Conservation (phyloP, 1,140 invertebrate species). For the Coenobita brevimanus region DNA sequence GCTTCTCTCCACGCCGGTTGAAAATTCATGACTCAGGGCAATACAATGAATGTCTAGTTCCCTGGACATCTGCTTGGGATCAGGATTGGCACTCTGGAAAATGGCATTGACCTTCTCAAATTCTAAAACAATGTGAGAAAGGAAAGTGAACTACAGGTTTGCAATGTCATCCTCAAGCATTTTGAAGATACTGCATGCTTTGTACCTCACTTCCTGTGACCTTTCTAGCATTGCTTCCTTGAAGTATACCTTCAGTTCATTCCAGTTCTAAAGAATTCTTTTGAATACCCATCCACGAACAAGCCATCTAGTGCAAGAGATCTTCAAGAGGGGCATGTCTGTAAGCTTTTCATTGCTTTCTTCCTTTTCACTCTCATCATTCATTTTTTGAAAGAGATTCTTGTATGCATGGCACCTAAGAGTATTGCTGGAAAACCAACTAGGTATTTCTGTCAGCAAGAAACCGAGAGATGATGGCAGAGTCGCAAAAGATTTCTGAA, state of each 20-base stretch:
- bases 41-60: not conserved
- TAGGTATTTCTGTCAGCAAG: conserved; percentile 8
- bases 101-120: conserved; percentile 21
- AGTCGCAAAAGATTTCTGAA: conserved; percentile 7
- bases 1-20: not conserved
- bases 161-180: not conserved
- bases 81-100: conserved; percentile 3
- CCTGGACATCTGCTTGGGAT: not conserved
- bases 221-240: not conserved
- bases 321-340: not conserved
- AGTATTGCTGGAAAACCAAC: conserved; percentile 1
- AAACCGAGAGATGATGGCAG: not conserved
- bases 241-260: conserved; percentile 11
- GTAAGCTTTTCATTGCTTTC: not conserved
- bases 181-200: not conserved
- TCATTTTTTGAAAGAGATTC: conserved; percentile 1
- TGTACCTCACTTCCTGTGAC: conserved; percentile 1
- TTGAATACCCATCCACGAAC: not conserved
- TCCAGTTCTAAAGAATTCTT: not conserved
- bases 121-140: not conserved
- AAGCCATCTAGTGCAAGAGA: conserved; percentile 2
- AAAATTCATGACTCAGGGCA: conserved; percentile 2
- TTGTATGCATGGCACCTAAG: not conserved
- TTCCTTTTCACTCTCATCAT: not conserved
- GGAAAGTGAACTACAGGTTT: not conserved